Percentiles rank a stretch among this genome's conserved stretches.
Evolutionary conservation across 2,888 invertebrate species (phyloP).

Genomic region (Eupithecia inturbata): DNA sequence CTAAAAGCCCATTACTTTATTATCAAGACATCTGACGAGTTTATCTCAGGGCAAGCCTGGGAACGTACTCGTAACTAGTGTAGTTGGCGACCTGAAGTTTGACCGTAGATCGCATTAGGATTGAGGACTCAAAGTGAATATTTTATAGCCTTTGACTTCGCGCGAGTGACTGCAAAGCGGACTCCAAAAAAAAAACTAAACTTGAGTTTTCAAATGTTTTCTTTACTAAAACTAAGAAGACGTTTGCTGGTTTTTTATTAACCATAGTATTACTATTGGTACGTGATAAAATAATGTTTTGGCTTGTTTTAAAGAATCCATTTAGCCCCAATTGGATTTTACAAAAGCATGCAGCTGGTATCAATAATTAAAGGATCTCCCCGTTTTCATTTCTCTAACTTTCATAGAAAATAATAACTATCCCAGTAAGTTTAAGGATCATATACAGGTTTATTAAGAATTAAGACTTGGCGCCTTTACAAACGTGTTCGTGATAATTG

Average conservation of each 20-base stretch:
- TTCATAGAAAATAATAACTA: not conserved
- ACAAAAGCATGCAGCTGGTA: not conserved
- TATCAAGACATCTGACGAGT: slow-evolving; percentile 71
- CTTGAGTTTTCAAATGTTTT: not conserved
- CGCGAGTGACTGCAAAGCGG: not conserved
- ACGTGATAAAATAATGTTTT: not conserved
- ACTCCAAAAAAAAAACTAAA: not conserved
- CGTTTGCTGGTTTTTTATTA: not conserved
- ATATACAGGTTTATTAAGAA: not conserved
- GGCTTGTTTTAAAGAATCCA: not conserved
- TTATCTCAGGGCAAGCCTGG: slow-evolving; percentile 56
- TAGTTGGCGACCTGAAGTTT: slow-evolving; percentile 20
- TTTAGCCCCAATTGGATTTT: not conserved
- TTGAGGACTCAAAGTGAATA: slow-evolving; percentile 17
- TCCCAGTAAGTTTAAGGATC: not conserved
- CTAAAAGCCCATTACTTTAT: slow-evolving; percentile 75
- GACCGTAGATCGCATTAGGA: slow-evolving; percentile 22
- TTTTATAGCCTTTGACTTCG: slow-evolving; percentile 7
- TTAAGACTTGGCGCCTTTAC: not conserved
- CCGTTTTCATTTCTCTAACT: not conserved
- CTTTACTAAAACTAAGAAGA: not conserved
- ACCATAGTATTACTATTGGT: too few species aligned
- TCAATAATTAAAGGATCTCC: not conserved
- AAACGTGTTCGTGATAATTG: not conserved
- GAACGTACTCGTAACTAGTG: slow-evolving; percentile 37